Percentiles rank a stretch among this genome's conserved stretches.
phyloP scores from a whole-genome alignment of 1,140 invertebrate species.

The Rhynchophorus ferrugineus region DNA sequence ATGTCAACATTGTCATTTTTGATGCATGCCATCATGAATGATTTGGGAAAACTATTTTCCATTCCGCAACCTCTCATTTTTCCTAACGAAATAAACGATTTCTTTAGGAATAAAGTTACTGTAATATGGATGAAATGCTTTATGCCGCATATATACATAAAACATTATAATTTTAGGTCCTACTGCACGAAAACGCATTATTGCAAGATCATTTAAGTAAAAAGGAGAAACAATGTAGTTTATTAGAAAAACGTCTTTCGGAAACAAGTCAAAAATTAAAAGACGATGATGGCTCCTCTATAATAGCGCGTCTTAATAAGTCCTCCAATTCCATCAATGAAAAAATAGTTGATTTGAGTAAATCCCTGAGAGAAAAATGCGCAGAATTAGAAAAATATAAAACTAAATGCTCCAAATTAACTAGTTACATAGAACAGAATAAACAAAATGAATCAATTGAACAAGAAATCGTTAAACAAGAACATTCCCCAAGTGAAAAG shows the following conservation, averaged over 20 bases:
- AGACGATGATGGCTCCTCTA: neutral
- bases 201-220: constrained; percentile 17
- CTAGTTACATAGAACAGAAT: constrained; percentile 31
- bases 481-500: constrained; percentile 3
- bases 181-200: constrained; percentile 37
- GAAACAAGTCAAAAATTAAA: neutral
- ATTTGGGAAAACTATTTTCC: neutral
- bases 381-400: constrained; percentile 41
- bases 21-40: neutral
- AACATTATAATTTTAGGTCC: constrained; percentile 28
- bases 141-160: neutral
- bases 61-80: constrained; percentile 4
- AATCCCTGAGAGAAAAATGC: constrained; percentile 42
- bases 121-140: constrained; percentile 18
- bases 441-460: constrained; percentile 18
- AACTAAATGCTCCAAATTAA: constrained; percentile 38
- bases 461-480: neutral
- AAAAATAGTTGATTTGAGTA: constrained; percentile 45
- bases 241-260: neutral
- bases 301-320: neutral
- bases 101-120: constrained; percentile 33
- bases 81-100: constrained; percentile 31
- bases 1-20: too few relatives aligned
- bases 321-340: constrained; percentile 5
- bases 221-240: too few relatives aligned